phyloP scores from a whole-genome alignment of 2,888 invertebrate genomes.

The Zelleria hepariella region DNA sequence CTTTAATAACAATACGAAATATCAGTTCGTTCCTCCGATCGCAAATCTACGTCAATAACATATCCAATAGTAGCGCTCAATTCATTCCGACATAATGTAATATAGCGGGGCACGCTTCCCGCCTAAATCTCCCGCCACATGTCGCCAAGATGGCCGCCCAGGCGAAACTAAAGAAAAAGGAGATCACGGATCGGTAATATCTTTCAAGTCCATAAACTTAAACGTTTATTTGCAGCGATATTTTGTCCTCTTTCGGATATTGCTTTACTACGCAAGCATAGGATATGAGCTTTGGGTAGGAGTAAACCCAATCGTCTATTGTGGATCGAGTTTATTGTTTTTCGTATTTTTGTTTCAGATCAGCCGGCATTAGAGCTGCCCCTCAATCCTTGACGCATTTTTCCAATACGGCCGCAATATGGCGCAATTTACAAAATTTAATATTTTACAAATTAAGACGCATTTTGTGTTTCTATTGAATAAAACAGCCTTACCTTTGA shows the following conservation, averaged over 20 bases:
- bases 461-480: too few species aligned
- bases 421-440: too few species aligned
- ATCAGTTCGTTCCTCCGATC: conserved; percentile 72
- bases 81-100: conserved; percentile 72
- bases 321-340: not conserved
- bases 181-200: conserved; percentile 72
- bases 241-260: conserved; percentile 69
- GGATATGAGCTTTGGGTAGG: not conserved
- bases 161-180: conserved; percentile 67
- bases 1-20: conserved; percentile 72
- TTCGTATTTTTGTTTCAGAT: too few species aligned
- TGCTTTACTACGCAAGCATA: conserved; percentile 33
- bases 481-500: too few species aligned
- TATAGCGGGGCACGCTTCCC: conserved; percentile 69
- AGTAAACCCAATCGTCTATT: not conserved
- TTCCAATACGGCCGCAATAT: too few species aligned
- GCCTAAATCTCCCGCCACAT: conserved; percentile 71
- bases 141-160: conserved; percentile 71
- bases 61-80: conserved; percentile 70
- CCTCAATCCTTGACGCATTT: too few species aligned
- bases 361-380: too few species aligned
- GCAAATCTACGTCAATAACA: conserved; percentile 73
- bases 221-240: conserved; percentile 72
- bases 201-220: conserved; percentile 72
- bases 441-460: too few species aligned